These are phyloP conservation scores for Spea hammondii DNA, from an alignment of 2,797 vertebrate species.

Conservation along the genomic window DNA sequence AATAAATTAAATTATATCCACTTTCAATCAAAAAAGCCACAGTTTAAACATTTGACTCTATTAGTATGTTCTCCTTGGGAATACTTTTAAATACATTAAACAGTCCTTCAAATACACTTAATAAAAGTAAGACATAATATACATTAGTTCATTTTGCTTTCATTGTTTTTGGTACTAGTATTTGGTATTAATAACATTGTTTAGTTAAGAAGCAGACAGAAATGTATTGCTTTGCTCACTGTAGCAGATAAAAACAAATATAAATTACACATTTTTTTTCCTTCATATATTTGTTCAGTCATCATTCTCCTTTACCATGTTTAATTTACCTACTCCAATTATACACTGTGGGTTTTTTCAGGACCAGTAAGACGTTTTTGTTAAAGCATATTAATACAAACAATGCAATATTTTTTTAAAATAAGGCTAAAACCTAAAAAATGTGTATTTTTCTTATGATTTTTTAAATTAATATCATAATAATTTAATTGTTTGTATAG, in stretches of 20 bases:
- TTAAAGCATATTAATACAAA: no score
- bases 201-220: constrained; percentile 55
- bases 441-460: no score
- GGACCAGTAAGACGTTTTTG: no score
- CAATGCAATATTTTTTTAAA: no score
- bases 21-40: constrained; percentile 40
- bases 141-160: background rate
- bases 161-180: constrained; percentile 71
- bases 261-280: background rate
- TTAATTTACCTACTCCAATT: no score
- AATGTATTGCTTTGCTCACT: constrained; percentile 3
- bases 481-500: no score
- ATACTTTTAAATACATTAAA: constrained; percentile 64
- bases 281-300: no score
- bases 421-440: no score
- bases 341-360: no score
- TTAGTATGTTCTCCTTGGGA: constrained; percentile 59
- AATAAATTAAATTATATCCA: constrained; percentile 5
- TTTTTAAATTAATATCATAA: no score
- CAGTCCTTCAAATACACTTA: constrained; percentile 57
- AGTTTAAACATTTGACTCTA: constrained; percentile 46
- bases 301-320: no score
- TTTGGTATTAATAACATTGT: constrained; percentile 71
- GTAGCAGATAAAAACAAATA: background rate
- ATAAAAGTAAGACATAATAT: no score